Base-by-base conservation (phyloP, 1,140 invertebrate species). In the Aphelinus atriplicis region DNA sequence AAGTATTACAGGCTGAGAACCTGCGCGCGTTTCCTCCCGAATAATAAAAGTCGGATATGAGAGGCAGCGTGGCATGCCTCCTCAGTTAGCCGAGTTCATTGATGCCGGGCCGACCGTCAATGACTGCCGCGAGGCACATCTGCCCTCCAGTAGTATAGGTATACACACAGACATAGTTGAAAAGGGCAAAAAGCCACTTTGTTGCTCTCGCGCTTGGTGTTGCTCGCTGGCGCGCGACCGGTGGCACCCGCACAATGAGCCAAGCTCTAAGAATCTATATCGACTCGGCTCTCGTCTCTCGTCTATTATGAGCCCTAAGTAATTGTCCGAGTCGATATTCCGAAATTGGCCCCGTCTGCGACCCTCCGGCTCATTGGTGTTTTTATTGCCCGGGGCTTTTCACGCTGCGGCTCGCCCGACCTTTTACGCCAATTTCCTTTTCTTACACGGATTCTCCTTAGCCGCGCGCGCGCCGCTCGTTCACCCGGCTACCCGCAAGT, bases 291-390 rank as follows among this genome's bases (percentile, higher is more conserved):
- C 80, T 79, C 81, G 81, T 81, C 71, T 74, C 79, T 76, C 77
- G 71, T 79, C 80, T 77, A 85, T 87, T 86, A 85, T 86, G 76
- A 69, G 56, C 75, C 71, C 82, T 87, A 87, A 87, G 85, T 87
- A 87, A 87, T 87, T 87, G 86, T 87, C 81, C 80, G 75, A 71
- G 78, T 79, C 75, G 79, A 81, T 78, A 76, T 81, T 80, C 69
- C 64, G 77, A 80, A 82, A 83, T 85, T 81, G 79, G 71, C 77
- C 78, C 73, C 81, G 78, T 84, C 81, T 86, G 85, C 78, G 84
- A 85, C 83, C 85, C 84, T 83, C 81, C 53, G 56, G 76, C 78
- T 78, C 79, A 87, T 84, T 84, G 82, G 80, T 86, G 81, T 86
- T 86, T 86, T 85, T 82, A 85, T 84, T 85, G 75, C 77, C 46